These are phyloP conservation scores for Gobionotothen gibberifrons DNA, from an alignment of 2,797 vertebrate genomes.

Conservation along the genomic window DNA sequence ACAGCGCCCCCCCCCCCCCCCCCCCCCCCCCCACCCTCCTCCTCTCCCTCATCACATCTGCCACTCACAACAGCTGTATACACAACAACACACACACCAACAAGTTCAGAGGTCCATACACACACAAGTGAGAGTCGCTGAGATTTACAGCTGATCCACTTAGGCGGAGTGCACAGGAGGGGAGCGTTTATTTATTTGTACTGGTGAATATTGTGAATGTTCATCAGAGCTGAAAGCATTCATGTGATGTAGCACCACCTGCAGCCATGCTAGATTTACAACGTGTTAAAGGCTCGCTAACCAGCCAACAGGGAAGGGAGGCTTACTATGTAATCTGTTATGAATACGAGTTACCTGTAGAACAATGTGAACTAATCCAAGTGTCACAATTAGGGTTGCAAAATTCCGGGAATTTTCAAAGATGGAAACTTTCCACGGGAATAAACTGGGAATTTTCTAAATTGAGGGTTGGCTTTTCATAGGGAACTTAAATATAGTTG, in stretches of 20 bases:
- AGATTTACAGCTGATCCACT: slow-evolving; percentile 42
- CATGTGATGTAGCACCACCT: slow-evolving; percentile 23
- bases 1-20: slow-evolving; percentile 6
- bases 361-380: no score
- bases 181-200: slow-evolving; percentile 1
- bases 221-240: not conserved
- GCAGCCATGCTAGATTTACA: slow-evolving; percentile 31
- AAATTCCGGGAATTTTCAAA: no score
- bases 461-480: no score
- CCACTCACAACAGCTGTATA: slow-evolving; percentile 50
- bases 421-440: no score
- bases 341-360: no score
- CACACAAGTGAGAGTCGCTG: slow-evolving; percentile 6
- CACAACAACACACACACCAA: slow-evolving; percentile 22
- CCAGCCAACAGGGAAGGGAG: no score
- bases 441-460: no score
- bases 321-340: no score
- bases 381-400: no score
- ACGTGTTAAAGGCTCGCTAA: slow-evolving; percentile 24
- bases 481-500: no score
- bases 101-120: slow-evolving; percentile 19
- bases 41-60: slow-evolving; percentile 64
- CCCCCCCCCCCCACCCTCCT: slow-evolving; percentile 20
- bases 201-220: not conserved
- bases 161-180: slow-evolving; percentile 13